Conservation (phyloP, 2,797 vertebrate species). For the Pangasius djambal region DNA sequence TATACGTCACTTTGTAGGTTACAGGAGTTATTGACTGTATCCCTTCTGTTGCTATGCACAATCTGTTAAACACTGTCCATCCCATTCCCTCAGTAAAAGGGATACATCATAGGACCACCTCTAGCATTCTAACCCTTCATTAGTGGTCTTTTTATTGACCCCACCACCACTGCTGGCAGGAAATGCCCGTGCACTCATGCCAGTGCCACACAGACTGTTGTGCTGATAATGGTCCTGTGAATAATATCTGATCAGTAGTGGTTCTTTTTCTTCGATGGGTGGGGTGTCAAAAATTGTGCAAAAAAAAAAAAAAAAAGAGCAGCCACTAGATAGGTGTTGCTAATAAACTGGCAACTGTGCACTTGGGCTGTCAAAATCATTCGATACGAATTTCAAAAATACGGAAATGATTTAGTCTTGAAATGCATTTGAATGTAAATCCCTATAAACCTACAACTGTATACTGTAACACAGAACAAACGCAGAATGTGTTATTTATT, state of each 20-base stretch:
- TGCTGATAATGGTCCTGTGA: not conserved
- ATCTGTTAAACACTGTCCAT: not conserved
- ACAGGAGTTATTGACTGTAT: not conserved
- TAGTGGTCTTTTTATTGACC: not conserved
- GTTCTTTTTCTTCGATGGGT: not conserved
- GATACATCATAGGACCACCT: not conserved
- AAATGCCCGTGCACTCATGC: not conserved
- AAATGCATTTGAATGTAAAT: not conserved
- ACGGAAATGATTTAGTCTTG: not conserved
- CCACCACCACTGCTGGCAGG: not conserved
- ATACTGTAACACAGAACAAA: not conserved
- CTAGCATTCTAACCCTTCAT: not conserved
- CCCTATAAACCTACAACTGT: not conserved
- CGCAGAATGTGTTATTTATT: not conserved
- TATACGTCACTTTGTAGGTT: not conserved
- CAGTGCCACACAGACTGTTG: not conserved
- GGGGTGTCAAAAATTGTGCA: not conserved
- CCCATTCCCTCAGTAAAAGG: not conserved
- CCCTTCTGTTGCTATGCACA: not conserved
- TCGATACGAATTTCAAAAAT: not conserved
- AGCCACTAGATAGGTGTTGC: not conserved
- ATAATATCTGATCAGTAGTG: not conserved
- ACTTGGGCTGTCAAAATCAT: not conserved
- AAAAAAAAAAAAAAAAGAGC: not conserved
- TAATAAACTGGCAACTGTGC: not conserved